Conservation (phyloP, 1,140 invertebrate species). For the Drosophila pseudoobscura region DNA sequence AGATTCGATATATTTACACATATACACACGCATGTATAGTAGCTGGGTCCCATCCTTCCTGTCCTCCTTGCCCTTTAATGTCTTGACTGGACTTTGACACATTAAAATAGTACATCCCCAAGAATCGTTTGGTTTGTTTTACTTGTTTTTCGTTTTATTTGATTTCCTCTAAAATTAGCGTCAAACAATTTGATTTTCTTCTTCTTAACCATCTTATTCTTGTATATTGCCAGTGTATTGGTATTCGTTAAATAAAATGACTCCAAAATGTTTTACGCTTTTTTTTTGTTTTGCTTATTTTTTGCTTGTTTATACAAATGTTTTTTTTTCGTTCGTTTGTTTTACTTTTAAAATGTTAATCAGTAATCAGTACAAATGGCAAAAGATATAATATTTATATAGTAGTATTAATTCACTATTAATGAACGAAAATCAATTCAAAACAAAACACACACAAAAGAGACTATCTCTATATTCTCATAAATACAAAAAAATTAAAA, state of each 20-base stretch:
- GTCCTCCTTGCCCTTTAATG: too few species aligned
- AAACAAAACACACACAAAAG: constrained; percentile 27
- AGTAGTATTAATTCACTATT: constrained; percentile 61
- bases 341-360: constrained; percentile 59
- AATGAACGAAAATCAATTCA: constrained; percentile 42
- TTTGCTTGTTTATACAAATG: constrained; percentile 29
- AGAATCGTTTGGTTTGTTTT: not conserved
- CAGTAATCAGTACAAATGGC: constrained; percentile 79
- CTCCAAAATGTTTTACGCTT: constrained; percentile 17
- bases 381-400: constrained; percentile 58
- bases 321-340: constrained; percentile 23
- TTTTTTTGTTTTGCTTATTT: constrained; percentile 17
- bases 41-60: too few species aligned
- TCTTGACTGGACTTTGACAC: not conserved
- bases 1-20: too few species aligned
- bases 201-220: constrained; percentile 4
- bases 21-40: too few species aligned
- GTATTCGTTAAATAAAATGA: constrained; percentile 30
- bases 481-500: constrained; percentile 1
- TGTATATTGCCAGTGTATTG: constrained; percentile 46
- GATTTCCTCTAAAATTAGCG: constrained; percentile 70
- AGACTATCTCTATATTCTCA: constrained; percentile 7
- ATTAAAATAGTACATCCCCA: not conserved
- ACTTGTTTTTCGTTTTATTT: constrained; percentile 28
- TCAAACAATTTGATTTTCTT: constrained; percentile 59